phyloP scores from a whole-genome alignment of 2,888 invertebrate species.

The Drosophila greeni region DNA sequence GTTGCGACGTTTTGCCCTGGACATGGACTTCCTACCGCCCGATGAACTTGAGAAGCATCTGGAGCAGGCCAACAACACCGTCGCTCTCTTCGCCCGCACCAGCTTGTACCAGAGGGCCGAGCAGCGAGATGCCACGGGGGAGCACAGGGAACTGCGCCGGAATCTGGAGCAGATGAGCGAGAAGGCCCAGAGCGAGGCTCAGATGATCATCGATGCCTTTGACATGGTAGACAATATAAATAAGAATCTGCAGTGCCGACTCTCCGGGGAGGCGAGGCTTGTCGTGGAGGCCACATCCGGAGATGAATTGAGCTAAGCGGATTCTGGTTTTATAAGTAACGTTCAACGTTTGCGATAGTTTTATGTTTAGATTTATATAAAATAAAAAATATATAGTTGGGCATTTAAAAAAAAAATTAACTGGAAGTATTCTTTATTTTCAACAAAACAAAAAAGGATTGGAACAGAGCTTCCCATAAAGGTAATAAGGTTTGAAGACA shows the following conservation, averaged over 20 bases:
- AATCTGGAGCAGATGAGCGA: constrained; percentile 49
- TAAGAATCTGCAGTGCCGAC: constrained; percentile 41
- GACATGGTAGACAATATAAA: constrained; percentile 64
- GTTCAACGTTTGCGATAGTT: constrained; percentile 6
- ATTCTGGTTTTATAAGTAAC: neutral
- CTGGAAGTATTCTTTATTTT: neutral
- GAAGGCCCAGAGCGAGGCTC: constrained; percentile 52
- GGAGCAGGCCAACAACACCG: constrained; percentile 34
- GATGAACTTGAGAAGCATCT: constrained; percentile 44
- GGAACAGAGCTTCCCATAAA: too few species aligned
- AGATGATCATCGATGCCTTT: constrained; percentile 60
- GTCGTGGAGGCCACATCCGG: constrained; percentile 20
- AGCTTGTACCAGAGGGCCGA: constrained; percentile 55
- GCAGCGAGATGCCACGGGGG: constrained; percentile 56
- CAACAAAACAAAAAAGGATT: too few species aligned
- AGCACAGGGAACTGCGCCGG: constrained; percentile 52
- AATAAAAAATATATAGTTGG: neutral
- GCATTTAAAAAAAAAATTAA: neutral
- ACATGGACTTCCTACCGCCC: constrained; percentile 42
- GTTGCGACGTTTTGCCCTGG: constrained; percentile 37
- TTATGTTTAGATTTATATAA: neutral
- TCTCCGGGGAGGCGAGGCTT: constrained; percentile 12
- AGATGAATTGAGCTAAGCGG: constrained; percentile 20
- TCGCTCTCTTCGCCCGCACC: constrained; percentile 46
- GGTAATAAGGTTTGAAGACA: too few species aligned